Evolutionary conservation across 2,797 vertebrate species (phyloP).

Genomic region (Chaetodon trifasciatus): DNA sequence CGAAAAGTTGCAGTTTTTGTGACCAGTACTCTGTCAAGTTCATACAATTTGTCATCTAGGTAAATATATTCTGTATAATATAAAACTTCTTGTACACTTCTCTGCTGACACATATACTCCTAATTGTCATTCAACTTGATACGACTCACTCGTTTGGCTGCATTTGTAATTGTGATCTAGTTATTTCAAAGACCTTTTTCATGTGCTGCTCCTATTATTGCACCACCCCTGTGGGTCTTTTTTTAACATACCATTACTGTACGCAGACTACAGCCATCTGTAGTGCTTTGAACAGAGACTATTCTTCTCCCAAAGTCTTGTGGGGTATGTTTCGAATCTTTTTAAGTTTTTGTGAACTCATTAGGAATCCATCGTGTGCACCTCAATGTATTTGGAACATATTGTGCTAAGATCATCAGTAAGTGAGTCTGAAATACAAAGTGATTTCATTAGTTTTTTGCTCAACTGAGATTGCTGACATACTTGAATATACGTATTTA

Average conservation of each 20-base stretch:
- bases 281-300: constrained; percentile 40
- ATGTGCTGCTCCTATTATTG: constrained; percentile 51
- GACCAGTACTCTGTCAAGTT: neutral
- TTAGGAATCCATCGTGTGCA: constrained; percentile 32
- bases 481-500: neutral
- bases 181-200: constrained; percentile 66
- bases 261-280: constrained; percentile 41
- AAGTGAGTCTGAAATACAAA: constrained; percentile 24
- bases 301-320: constrained; percentile 19
- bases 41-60: neutral
- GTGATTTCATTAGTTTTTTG: constrained; percentile 3
- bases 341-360: constrained; percentile 37
- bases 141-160: constrained; percentile 17
- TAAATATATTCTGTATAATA: neutral
- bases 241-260: constrained; percentile 45
- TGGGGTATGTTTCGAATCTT: constrained; percentile 11
- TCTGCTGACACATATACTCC: constrained; percentile 22
- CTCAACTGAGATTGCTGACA: neutral
- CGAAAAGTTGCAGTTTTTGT: neutral
- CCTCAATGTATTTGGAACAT: constrained; percentile 21
- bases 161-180: constrained; percentile 53
- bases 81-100: neutral
- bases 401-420: constrained; percentile 26
- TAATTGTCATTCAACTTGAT: constrained; percentile 51
- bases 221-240: constrained; percentile 40